Base-by-base conservation (phyloP, 2,113 vertebrate genomes). In the Crotalus horridus region DNA sequence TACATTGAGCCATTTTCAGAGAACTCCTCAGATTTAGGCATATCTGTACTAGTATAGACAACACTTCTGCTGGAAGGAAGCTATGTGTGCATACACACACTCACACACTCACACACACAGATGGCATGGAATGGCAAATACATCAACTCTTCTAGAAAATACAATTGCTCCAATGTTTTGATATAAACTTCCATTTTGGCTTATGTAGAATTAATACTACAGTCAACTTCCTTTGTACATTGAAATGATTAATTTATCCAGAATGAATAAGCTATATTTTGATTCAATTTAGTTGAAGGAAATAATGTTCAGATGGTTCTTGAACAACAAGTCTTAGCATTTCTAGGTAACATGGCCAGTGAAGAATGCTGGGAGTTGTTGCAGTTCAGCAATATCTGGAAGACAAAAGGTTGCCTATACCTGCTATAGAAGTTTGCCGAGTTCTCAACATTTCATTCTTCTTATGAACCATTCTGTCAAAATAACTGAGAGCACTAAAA, bases 161-260 rank as follows among this genome's bases (percentile, higher is more conserved):
- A 39, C n/a, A 81, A 39, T 81, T 39, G 33, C 33, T 39, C 17
- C 33, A 81, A 6, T 81, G 33, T 81, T 81, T 51, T 93, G 59
- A 92, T 94, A 59, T 91, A 94, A 94, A 95, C 92, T 46, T 93
- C 91, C 39, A 15, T 24, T 53, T 0, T 0, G 54, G 91, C 56
- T 58, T 89, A 92, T 1, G 10, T 87, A 92, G 92, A 94, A 87
- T 91, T 94, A 93, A 86, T 92, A 95, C 87, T 92, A 95, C 61
- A 64, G 13, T 64, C 61, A 64, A 64, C 26, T n/a, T 64, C 13
- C 11, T 64, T 64, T n/a, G 26, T 26, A 64, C 26, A 69, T 9
- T n/a, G 4, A n/a, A n/a, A 13, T 69, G 29, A 69, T 69, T 69
- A 69, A 69, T 69, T n/a, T 69, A 69, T 69, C 12, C 61, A 69